phyloP scores from a whole-genome alignment of 2,888 invertebrate genomes.

The Melieria picta region DNA sequence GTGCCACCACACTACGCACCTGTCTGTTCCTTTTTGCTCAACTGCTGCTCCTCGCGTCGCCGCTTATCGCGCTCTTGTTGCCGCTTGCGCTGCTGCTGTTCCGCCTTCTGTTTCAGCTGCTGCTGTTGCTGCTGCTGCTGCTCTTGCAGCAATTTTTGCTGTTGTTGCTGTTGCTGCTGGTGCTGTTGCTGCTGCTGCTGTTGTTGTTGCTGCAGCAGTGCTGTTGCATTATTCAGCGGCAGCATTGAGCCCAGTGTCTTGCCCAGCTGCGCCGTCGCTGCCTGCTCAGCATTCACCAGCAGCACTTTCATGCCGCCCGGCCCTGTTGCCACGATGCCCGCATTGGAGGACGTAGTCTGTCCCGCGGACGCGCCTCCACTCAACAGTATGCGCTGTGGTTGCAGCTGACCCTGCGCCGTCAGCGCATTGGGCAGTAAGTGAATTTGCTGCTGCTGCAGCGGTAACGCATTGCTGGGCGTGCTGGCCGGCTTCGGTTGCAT shows the following conservation, averaged over 20 bases:
- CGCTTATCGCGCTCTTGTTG: constrained; percentile 38
- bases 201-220: constrained; percentile 42
- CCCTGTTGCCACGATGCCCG: constrained; percentile 52
- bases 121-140: constrained; percentile 40
- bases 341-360: constrained; percentile 42
- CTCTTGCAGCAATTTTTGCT: constrained; percentile 38
- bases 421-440: constrained; percentile 41
- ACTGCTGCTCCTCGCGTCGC: constrained; percentile 12
- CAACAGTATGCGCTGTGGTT: constrained; percentile 50
- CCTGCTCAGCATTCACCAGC: constrained; percentile 61
- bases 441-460: constrained; percentile 10
- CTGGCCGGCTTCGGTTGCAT: constrained; percentile 54
- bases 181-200: constrained; percentile 43
- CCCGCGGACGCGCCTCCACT: constrained; percentile 38
- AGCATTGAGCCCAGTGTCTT: constrained; percentile 22
- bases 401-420: constrained; percentile 28
- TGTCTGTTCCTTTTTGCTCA: constrained; percentile 22
- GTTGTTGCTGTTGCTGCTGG: constrained; percentile 37
- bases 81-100: constrained; percentile 38
- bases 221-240: constrained; percentile 40
- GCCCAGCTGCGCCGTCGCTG: constrained; percentile 30
- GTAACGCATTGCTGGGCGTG: constrained; percentile 20
- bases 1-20: constrained; percentile 43
- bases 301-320: constrained; percentile 64
- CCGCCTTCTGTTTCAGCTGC: constrained; percentile 37